These are phyloP conservation scores for Pangasius krempfi DNA, from an alignment of 2,797 vertebrate species.

Conservation along the genomic window DNA sequence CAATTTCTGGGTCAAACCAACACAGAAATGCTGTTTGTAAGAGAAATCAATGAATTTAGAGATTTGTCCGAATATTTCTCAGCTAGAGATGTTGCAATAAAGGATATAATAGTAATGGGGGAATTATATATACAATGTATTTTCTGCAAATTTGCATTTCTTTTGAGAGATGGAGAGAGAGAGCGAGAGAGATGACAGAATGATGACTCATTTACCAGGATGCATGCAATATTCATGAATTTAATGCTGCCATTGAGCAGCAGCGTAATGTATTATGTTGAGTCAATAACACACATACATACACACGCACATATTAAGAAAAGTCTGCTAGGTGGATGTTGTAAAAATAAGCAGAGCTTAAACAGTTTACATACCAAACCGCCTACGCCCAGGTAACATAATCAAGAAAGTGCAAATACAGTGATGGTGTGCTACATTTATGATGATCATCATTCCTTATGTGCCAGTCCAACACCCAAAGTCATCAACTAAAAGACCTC, in stretches of 20 bases:
- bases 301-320: neutral
- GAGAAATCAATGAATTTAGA: neutral
- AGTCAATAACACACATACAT: neutral
- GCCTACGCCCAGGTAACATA: neutral
- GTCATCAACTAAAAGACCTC: slow-evolving; percentile 1
- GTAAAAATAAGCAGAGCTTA: neutral
- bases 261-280: neutral
- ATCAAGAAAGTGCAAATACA: neutral
- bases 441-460: neutral
- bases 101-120: neutral
- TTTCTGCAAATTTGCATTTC: neutral
- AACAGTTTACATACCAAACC: neutral
- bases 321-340: neutral
- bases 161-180: neutral
- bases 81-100: neutral
- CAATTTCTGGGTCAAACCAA: neutral
- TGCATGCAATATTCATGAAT: slow-evolving; percentile 37
- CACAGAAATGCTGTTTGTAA: neutral
- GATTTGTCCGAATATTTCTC: neutral
- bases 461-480: neutral
- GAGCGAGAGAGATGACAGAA: slow-evolving; percentile 38
- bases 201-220: slow-evolving; percentile 54
- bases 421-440: neutral
- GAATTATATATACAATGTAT: neutral
- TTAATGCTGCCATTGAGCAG: slow-evolving; percentile 27